Evolutionary conservation across 2,888 invertebrate genomes (phyloP), one percentile per base, ranked within the genome.

Genomic region (Hydropsyche betteni): DNA sequence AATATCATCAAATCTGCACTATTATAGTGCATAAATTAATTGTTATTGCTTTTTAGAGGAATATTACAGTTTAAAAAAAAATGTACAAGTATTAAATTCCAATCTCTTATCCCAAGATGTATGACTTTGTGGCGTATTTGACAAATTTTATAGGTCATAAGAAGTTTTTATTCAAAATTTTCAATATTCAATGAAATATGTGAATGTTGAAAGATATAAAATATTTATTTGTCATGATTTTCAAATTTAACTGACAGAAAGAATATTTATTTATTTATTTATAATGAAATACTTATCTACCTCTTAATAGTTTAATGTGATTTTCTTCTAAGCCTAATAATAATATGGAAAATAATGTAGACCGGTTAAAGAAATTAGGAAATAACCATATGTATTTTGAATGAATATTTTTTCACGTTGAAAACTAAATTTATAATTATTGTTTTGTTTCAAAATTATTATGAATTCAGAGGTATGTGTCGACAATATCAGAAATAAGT

Each of bases 51-150:
- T 75, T 55, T 68, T 53, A 69, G 16, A 38, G 7, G 68, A 74
- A 71, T 71, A 51, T 75, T 34, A 68, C 33, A 75, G 50, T 24
- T 24, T 24, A 58, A 33, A 76, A 74, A 14, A 33, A 36, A 70
- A 74, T 74, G 76, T 76, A 76, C 76, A 76, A 76, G 74, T 69
- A 76, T 70, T 74, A 52, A 69, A 70, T 76, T 69, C 70, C 74
- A 76, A 69, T 69, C 51, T 55, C 12, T 34, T 76, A 51, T 68
- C 73, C 68, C 52, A 75, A 75, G 64, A 64, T 64, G 61, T 53
- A 72, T 14, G 73, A 38, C 64, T 73, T 24, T 38, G 58, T 73
- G 61, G 50, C 61, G 73, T 73, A 58, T 33, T 73, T 73, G 50
- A 69, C 44, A 50, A 44, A 61, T 64, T 64, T 36, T n/a, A 24